Evolutionary conservation across 2,113 vertebrate species (phyloP).

Genomic region (Colius striatus): DNA sequence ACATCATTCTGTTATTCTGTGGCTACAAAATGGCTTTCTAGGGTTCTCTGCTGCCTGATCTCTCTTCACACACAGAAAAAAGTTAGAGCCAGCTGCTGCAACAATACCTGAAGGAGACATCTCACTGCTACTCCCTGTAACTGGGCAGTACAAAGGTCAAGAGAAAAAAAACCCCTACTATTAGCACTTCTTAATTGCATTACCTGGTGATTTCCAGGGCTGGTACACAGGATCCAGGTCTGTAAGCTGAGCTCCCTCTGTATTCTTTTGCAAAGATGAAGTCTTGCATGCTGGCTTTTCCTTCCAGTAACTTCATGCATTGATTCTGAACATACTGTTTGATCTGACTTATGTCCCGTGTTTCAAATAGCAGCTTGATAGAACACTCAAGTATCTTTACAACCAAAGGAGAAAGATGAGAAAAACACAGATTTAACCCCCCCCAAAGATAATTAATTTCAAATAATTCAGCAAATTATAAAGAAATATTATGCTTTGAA

Average conservation of each 20-base stretch:
- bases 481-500: background rate
- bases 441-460: background rate
- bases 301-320: slow-evolving; percentile 92
- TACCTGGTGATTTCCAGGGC: slow-evolving; percentile 97
- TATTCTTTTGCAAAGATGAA: slow-evolving; percentile 98
- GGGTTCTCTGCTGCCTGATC: background rate
- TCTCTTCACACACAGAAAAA: background rate
- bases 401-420: slow-evolving; percentile 23
- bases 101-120: background rate
- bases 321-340: slow-evolving; percentile 95
- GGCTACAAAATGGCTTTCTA: background rate
- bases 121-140: background rate
- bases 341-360: slow-evolving; percentile 95
- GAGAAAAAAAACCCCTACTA: background rate
- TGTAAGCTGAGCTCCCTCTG: slow-evolving; percentile 89
- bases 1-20: too few relatives aligned
- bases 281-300: slow-evolving; percentile 94
- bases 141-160: background rate
- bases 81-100: background rate
- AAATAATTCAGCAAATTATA: background rate
- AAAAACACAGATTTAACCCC: background rate
- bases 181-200: background rate
- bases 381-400: slow-evolving; percentile 94
- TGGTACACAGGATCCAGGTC: slow-evolving; percentile 92
- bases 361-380: slow-evolving; percentile 97